A percentile compares a stretch with the other conserved stretches of the same genome.
Evolutionary conservation across 2,797 vertebrate genomes (phyloP).

Genomic region (Moxostoma hubbsi): DNA sequence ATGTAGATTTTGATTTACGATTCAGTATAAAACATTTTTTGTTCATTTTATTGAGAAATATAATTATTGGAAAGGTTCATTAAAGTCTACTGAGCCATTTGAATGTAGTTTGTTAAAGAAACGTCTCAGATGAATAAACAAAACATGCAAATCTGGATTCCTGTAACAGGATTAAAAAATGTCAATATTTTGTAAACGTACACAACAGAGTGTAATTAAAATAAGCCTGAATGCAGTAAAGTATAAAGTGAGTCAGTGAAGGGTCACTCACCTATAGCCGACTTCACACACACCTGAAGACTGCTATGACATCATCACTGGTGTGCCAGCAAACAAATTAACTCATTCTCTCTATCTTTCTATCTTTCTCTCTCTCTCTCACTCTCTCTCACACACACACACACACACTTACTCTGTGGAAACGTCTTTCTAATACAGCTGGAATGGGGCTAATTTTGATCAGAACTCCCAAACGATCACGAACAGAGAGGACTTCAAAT

Average conservation of each 20-base stretch:
- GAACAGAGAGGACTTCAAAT: slow-evolving; percentile 67
- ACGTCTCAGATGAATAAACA: neutral
- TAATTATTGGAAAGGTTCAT: no score
- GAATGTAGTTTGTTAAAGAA: neutral
- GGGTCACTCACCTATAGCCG: slow-evolving; percentile 34
- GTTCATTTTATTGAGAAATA: no score
- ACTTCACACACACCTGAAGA: slow-evolving; percentile 22
- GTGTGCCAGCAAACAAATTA: neutral
- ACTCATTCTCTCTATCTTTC: slow-evolving; percentile 22
- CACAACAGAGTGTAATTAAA: neutral
- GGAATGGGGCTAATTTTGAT: slow-evolving; percentile 34
- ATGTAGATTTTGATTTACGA: neutral
- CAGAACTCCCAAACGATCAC: slow-evolving; percentile 63
- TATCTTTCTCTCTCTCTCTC: neutral
- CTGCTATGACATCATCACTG: slow-evolving; percentile 14
- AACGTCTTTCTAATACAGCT: neutral
- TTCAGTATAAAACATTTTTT: no score
- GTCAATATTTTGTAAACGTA: neutral
- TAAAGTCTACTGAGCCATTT: no score
- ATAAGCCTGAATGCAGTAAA: neutral
- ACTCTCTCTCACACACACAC: neutral
- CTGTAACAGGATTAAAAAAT: neutral
- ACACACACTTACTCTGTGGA: slow-evolving; percentile 7
- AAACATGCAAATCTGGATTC: neutral
- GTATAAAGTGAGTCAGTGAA: neutral